phyloP scores from a whole-genome alignment of 2,113 vertebrate species.

The Eupsittula cactorum region DNA sequence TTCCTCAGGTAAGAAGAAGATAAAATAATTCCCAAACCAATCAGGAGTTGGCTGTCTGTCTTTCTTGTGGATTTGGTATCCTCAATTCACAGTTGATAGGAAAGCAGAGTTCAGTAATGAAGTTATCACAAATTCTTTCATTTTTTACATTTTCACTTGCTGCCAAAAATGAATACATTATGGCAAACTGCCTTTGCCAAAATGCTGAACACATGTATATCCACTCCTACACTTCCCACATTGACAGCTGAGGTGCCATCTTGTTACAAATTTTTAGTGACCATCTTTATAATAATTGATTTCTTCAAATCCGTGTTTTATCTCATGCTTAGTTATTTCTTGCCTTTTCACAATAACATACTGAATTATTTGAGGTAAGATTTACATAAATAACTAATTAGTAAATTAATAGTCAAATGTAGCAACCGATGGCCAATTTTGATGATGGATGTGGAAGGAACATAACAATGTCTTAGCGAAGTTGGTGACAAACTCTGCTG shows the following conservation, averaged over 20 bases:
- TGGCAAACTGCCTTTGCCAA: not conserved
- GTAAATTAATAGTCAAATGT: not conserved
- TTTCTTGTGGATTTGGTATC: not conserved
- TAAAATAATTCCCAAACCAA: not conserved
- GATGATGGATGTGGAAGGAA: not conserved
- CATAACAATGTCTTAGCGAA: not conserved
- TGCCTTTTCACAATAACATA: not conserved
- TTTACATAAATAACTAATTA: not conserved
- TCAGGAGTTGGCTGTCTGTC: not conserved
- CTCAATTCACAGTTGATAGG: not conserved
- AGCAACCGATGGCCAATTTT: not conserved
- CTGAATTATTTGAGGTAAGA: not conserved
- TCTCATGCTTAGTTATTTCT: not conserved
- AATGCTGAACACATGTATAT: not conserved
- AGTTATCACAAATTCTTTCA: not conserved
- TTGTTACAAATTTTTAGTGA: not conserved
- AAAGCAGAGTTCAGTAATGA: not conserved
- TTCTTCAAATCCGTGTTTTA: not conserved
- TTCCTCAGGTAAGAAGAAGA: not conserved
- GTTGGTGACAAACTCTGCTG: not conserved
- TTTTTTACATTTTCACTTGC: not conserved
- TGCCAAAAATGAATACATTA: not conserved
- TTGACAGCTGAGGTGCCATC: not conserved
- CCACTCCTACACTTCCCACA: not conserved
- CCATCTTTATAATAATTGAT: not conserved